Evolutionary conservation across 2,888 invertebrate species (phyloP), one percentile per base, ranked within the genome.

Genomic region (Monoplex corrugatus): DNA sequence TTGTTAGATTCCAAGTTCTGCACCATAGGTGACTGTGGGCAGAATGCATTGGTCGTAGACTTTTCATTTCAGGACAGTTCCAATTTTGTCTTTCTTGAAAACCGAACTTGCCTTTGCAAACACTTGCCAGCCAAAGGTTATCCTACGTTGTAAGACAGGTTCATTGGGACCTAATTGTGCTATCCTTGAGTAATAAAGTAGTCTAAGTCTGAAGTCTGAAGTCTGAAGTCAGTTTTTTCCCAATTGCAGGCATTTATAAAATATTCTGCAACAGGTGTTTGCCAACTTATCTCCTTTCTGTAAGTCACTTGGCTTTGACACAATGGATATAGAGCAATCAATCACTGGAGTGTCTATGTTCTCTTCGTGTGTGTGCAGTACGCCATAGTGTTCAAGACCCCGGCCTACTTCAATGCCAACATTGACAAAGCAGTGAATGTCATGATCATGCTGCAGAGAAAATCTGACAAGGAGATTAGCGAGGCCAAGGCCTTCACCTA

Each of bases 401-500:
- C 98, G 0, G 96, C 97, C 0, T 98, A 98, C 95, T 97, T 95
- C 90, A 97, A 98, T 93, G 96, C 96, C 0, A 96, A 97, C 90
- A 98, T 98, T 84, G 97, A 97, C 10, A 97, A 97, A 85, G 97
- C 98, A 40, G 97, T 98, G 35, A 97, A 97, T 95, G 98, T 98
- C 32, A 97, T 97, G 94, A 97, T 99, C 92, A 98, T 98, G 95
- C 97, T 99, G 92, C 97, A 97, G 95, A 97, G 99, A 93, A 98
- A 98, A 68, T 98, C 98, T 40, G 99, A 99, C 96, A 97, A 97
- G 93, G 97, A 98, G 84, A 97, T 97, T 90, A 98, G 98, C 96
- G 98, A 98, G 95, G 97, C 98, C 3, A 96, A 98, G 91, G 97
- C 97, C 75, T 99, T 99, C 97, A 98, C 98, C 96, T 97, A 98